phyloP scores from a whole-genome alignment of 2,888 invertebrate genomes.

The Crepidodera aurea region DNA sequence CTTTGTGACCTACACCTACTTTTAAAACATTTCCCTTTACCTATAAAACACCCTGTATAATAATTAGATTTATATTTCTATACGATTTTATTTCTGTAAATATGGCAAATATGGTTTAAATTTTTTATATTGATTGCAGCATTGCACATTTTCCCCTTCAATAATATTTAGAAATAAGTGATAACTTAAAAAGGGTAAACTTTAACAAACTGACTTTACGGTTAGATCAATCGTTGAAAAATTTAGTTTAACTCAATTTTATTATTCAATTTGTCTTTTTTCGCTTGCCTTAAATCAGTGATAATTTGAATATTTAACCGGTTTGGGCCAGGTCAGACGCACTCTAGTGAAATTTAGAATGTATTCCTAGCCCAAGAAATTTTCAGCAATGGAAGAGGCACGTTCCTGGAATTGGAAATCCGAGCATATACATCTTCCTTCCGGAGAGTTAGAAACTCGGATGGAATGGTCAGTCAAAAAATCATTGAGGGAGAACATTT shows the following conservation, averaged over 20 bases:
- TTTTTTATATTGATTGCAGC: too few species aligned
- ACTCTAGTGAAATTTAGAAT: slow-evolving; percentile 16
- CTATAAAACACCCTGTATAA: too few species aligned
- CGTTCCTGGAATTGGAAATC: slow-evolving; percentile 20
- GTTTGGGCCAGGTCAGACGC: slow-evolving; percentile 12
- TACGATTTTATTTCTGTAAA: too few species aligned
- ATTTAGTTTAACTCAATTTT: neutral
- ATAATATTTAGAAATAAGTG: too few species aligned
- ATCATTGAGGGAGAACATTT: neutral
- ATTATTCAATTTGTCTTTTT: slow-evolving; percentile 6
- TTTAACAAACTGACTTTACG: too few species aligned
- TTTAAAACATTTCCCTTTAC: too few species aligned
- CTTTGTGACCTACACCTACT: too few species aligned
- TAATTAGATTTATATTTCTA: too few species aligned
- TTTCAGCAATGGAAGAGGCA: slow-evolving; percentile 4
- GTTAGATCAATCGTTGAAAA: too few species aligned
- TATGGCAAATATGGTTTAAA: too few species aligned
- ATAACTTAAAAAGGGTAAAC: too few species aligned
- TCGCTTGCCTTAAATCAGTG: slow-evolving; percentile 1
- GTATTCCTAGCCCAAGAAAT: slow-evolving; percentile 17
- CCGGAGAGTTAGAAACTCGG: neutral
- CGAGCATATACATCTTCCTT: slow-evolving; percentile 6
- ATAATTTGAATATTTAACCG: slow-evolving; percentile 24
- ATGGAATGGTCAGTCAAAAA: slow-evolving; percentile 10
- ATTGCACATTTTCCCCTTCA: too few species aligned